phyloP scores from a whole-genome alignment of 2,797 vertebrate species.

The Malacoctenus gilli region DNA sequence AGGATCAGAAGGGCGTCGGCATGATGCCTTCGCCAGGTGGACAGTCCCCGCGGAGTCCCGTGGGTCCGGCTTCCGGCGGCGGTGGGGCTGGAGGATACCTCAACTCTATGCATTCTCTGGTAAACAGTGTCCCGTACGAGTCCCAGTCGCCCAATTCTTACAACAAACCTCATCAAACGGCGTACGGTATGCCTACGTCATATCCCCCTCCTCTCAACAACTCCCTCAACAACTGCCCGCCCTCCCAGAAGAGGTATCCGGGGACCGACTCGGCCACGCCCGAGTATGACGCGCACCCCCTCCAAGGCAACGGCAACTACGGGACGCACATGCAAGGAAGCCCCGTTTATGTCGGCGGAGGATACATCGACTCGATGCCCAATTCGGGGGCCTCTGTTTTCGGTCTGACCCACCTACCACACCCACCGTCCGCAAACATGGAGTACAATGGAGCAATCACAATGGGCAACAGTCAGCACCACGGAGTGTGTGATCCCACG shows the following conservation, averaged over 20 bases:
- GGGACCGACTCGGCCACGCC: constrained; percentile 90
- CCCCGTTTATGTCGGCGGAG: constrained; percentile 94
- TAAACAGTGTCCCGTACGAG: constrained; percentile 94
- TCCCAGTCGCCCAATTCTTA: constrained; percentile 93
- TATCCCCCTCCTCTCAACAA: constrained; percentile 89
- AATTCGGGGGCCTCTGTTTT: constrained; percentile 93
- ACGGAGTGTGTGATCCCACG: constrained; percentile 92
- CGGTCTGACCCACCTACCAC: constrained; percentile 92
- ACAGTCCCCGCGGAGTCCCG: constrained; percentile 93
- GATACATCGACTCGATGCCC: constrained; percentile 92
- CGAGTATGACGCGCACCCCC: constrained; percentile 91
- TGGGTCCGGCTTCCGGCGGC: constrained; percentile 80
- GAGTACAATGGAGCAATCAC: constrained; percentile 94
- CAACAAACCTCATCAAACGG: constrained; percentile 91
- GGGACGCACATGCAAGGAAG: constrained; percentile 96
- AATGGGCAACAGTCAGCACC: constrained; percentile 92
- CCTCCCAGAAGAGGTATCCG: constrained; percentile 93
- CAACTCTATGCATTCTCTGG: constrained; percentile 97
- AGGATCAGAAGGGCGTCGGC: constrained; percentile 96
- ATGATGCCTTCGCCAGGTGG: constrained; percentile 97
- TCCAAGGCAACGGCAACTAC: constrained; percentile 93
- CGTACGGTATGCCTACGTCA: constrained; percentile 90
- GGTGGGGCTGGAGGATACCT: constrained; percentile 85
- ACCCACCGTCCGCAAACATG: constrained; percentile 89
- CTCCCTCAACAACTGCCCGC: constrained; percentile 90